Evolutionary conservation across 2,113 vertebrate species (phyloP).

Genomic region (Pseudorectes ferrugineus): DNA sequence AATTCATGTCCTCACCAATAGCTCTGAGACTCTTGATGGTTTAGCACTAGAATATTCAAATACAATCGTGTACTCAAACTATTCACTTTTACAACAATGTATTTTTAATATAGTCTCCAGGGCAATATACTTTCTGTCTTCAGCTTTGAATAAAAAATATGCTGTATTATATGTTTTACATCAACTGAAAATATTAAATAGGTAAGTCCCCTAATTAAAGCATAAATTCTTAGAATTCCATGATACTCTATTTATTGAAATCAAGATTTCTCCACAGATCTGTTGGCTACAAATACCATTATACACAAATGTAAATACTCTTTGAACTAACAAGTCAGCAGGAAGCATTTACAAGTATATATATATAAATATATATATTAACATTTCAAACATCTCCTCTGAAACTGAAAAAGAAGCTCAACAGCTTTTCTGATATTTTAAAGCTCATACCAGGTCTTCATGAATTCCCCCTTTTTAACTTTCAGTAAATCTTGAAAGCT

Average conservation of each 20-base stretch:
- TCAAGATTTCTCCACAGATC: neutral
- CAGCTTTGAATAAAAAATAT: neutral
- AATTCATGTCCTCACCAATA: neutral
- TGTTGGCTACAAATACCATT: neutral
- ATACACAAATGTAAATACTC: neutral
- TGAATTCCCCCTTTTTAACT: neutral
- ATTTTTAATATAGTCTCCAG: conserved; percentile 4
- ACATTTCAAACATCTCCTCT: neutral
- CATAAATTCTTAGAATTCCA: neutral
- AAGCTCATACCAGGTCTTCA: neutral
- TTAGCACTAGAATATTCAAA: neutral
- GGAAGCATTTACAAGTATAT: conserved; percentile 11
- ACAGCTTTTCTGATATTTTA: neutral
- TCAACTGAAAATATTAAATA: neutral
- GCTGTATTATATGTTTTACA: neutral
- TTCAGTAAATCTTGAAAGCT: neutral
- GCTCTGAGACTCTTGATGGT: neutral
- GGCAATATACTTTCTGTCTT: neutral
- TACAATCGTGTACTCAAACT: neutral
- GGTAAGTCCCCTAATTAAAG: neutral
- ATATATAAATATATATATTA: neutral
- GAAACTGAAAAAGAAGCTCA: neutral
- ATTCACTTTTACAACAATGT: neutral
- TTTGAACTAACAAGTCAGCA: neutral
- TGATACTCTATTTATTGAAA: neutral